Evolutionary conservation across 37 sponge, comb jelly and placozoan genomes (phyloP), one percentile per base, ranked within the genome.

Genomic region (Haliclona indistincta): DNA sequence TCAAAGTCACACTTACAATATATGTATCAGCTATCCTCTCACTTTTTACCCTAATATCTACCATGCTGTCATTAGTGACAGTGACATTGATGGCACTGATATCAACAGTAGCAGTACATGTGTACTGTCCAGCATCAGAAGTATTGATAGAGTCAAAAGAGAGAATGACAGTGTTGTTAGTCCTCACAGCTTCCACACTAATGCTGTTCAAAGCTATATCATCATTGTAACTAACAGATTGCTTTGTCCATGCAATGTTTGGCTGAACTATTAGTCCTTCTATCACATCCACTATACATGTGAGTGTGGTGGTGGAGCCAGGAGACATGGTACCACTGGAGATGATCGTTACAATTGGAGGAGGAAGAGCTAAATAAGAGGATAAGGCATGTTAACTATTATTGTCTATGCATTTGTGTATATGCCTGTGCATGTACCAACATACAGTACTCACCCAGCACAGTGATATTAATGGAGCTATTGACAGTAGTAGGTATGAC

Each of bases 101-200:
- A 58, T 11, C n/a, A 58, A 58, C 25, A 20, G 60, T n/a, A 20
- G 60, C 60, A n/a, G 11, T 26, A 58, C 60, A 58, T 25, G 60
- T 58, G 25, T 58, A 58, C 60, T n/a, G 26, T 7, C 60, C 60
- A 58, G 60, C 60, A 58, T 58, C 60, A 25, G 60, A 58, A 25
- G 60, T 58, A 58, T 58, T 58, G 26, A 58, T 20, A n/a, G 28
- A 25, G 7, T 8, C 23, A 20, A 58, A 58, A 7, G 6, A 7
- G 6, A 58, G 25, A 58, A 7, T 25, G 6, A 58, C 26, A 11
- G 22, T 7, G 25, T 8, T n/a, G 7, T 58, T 58, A n/a, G 7
- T 25, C 11, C 13, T 20, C 13, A 58, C 28, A n/a, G 60, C 26
- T 25, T 8, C 6, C 6, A 58, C 60, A 58, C 60, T 58, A 58